Conservation (phyloP, 2,113 vertebrate species). For the Sinocyclocheilus anshuiensis region DNA sequence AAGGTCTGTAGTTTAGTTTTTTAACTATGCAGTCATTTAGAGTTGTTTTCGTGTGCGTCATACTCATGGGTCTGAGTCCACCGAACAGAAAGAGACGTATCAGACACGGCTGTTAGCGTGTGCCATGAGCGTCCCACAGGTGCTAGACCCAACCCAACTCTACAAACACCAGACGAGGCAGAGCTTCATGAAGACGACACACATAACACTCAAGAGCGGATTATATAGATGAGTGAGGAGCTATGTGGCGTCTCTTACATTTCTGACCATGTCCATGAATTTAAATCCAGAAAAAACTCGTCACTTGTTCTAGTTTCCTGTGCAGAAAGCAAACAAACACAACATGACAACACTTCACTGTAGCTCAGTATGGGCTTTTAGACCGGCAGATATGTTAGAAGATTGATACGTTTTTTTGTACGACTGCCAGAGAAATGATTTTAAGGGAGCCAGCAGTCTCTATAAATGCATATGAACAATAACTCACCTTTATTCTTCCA, state of each 20-base stretch:
- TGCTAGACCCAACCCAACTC: constrained; percentile 55
- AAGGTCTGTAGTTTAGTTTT: no score
- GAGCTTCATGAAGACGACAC: no score
- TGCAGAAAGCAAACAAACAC: constrained; percentile 49
- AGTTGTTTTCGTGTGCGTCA: constrained; percentile 55
- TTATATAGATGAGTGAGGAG: no score
- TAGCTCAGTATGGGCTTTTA: no score
- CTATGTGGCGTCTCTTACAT: constrained; percentile 72
- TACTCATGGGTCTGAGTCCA: constrained; percentile 90
- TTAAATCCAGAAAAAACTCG: constrained; percentile 87
- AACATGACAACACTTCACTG: neutral
- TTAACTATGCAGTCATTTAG: neutral
- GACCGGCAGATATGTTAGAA: no score
- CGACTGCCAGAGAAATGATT: no score
- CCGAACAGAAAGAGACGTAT: constrained; percentile 87
- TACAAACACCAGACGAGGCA: neutral
- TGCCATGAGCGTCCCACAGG: constrained; percentile 93
- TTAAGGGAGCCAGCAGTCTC: no score
- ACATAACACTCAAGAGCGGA: neutral
- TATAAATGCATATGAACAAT: neutral
- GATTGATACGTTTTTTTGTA: no score
- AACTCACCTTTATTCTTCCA: constrained; percentile 89
- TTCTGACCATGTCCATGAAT: constrained; percentile 92
- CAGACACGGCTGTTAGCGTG: constrained; percentile 84
- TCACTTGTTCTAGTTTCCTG: constrained; percentile 93